These are phyloP conservation scores for Notodonta dromedarius DNA, from an alignment of 2,888 invertebrate genomes.

Conservation along the genomic window DNA sequence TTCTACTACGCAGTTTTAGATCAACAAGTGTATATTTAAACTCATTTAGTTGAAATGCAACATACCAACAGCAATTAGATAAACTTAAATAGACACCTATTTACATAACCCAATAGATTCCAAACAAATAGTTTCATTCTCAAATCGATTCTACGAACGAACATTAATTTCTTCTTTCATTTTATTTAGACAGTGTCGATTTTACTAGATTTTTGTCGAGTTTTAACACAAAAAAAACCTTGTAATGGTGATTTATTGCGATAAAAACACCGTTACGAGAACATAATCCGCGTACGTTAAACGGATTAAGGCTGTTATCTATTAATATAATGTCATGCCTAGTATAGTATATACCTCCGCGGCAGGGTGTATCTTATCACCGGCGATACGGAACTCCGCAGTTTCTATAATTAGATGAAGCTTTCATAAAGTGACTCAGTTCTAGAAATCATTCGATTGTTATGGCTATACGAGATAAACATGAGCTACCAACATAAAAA, in stretches of 20 bases:
- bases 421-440: conserved; percentile 5
- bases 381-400: conserved; percentile 16
- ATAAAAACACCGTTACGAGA: conserved; percentile 24
- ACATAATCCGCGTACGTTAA: conserved; percentile 38
- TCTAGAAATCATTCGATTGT: neutral
- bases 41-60: neutral
- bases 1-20: neutral
- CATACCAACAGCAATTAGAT: neutral
- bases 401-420: conserved; percentile 27
- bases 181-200: too few species aligned
- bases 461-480: neutral
- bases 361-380: conserved; percentile 35
- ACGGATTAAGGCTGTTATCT: conserved; percentile 34
- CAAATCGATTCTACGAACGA: neutral
- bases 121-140: neutral
- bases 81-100: too few species aligned
- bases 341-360: conserved; percentile 29
- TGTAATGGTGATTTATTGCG: conserved; percentile 5
- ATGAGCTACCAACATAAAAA: too few species aligned
- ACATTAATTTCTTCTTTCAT: neutral
- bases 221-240: conserved; percentile 6
- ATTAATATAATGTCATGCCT: conserved; percentile 12
- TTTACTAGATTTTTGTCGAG: neutral
- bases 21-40: neutral
- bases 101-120: too few species aligned